phyloP scores from a whole-genome alignment of 2,888 invertebrate species.

The Anticlea derivata region DNA sequence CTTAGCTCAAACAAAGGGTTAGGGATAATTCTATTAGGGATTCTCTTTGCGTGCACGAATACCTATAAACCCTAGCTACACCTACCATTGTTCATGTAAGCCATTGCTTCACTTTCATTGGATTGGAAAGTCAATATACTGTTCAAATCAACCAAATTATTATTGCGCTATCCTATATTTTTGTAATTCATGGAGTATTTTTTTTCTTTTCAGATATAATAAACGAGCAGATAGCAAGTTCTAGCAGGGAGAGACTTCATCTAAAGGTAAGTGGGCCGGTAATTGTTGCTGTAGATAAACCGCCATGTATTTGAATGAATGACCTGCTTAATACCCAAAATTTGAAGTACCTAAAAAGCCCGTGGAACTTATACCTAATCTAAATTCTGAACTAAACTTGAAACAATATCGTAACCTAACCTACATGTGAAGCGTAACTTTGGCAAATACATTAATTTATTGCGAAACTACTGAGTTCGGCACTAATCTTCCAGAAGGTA shows the following conservation, averaged over 20 bases:
- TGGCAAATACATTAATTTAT: conserved; percentile 26
- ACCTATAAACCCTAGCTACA: conserved; percentile 8
- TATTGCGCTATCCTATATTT: no score
- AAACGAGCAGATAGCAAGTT: no score
- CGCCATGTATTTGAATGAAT: no score
- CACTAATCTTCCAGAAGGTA: conserved; percentile 14
- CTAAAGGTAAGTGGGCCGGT: no score
- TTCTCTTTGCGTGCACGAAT: conserved; percentile 24
- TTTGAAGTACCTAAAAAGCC: no score
- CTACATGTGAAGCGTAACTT: conserved; percentile 18
- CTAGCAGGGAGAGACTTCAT: no score
- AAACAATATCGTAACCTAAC: conserved; percentile 18
- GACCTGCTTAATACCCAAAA: neutral
- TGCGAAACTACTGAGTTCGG: conserved; percentile 19
- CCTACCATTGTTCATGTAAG: neutral
- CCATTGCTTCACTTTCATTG: no score
- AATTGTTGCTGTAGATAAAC: no score
- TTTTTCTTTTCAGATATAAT: no score
- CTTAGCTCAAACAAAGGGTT: conserved; percentile 38
- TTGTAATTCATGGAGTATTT: no score
- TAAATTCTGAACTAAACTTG: conserved; percentile 18
- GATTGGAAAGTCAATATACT: no score
- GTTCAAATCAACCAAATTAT: no score
- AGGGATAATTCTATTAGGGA: conserved; percentile 36
- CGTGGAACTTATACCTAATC: conserved; percentile 7